Base-by-base conservation (phyloP, 2,797 vertebrate genomes). In the Thunnus albacares region DNA sequence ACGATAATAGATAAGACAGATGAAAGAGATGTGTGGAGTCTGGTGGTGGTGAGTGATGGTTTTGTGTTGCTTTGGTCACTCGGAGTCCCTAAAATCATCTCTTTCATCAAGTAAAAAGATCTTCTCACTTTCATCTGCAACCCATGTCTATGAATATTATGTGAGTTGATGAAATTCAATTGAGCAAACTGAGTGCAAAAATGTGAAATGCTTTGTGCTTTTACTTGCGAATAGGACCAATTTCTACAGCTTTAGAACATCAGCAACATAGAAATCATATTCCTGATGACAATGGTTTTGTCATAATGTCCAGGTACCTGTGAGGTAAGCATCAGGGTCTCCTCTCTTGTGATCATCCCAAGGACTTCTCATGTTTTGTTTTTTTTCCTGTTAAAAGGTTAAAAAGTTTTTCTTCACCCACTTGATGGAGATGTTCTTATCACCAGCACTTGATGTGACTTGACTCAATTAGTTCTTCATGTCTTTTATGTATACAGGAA, bases 401-500 rank as follows among this genome's bases (percentile, higher is more conserved):
- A 24, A 53, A 43, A 6, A 35, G 20, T 38, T 68, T 24, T 38
- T 55, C 17, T 56, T 43, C 56, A 24, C 66, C 14, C 35, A 30
- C 18, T 45, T 20, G 5, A 30, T 43, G 38, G 17, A 17, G 52
- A 18, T 43, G 22, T 30, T 53, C 64, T 24, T 67, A 38, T 41
- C 33, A 18, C 26, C 9, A 53, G 64, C 11, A 20, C n/a, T 53
- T 38, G 30, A 24, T 35, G 51, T 69, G 53, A 45, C 17, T 55
- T 45, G 35, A 43, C 35, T 45, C 18, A 69, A n/a, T 57, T 45
- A 45, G 24, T 5, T 30, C 53, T 69, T 69, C 52, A 10, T 57
- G 35, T 57, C 53, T 45, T 57, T 45, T 30, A 45, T 45, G 53
- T 45, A 28, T 45, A 45, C 66, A 57, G 38, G 38, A 57, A 43